These are phyloP conservation scores for Meandrina meandrites DNA, from an alignment of 92 coral and sea anemone genomes.

Conservation along the genomic window DNA sequence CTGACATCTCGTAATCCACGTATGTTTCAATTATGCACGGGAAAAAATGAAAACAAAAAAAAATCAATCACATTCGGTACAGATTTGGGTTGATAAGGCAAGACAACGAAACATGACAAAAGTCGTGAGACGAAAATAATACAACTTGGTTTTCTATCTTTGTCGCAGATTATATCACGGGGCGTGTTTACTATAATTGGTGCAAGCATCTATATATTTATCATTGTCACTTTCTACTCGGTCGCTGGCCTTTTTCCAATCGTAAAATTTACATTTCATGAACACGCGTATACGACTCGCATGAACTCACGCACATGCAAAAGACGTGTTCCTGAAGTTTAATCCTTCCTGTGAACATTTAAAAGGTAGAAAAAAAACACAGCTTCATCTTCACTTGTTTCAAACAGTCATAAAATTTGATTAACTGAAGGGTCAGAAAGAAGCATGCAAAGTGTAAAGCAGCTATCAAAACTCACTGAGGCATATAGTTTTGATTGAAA, in stretches of 20 bases:
- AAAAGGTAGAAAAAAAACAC: neutral
- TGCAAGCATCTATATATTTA: neutral
- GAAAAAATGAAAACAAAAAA: neutral
- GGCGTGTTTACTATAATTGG: neutral
- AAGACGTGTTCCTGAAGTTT: neutral
- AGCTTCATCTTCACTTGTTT: no score
- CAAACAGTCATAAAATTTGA: neutral
- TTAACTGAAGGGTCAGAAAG: neutral
- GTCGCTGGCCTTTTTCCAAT: conserved; percentile 12
- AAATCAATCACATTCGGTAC: neutral
- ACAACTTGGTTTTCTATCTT: neutral
- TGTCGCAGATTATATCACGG: neutral
- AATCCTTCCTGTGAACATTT: neutral
- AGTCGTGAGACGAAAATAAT: neutral
- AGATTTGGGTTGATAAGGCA: neutral
- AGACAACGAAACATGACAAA: neutral
- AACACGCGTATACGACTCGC: neutral
- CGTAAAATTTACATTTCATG: neutral
- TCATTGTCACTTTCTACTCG: neutral
- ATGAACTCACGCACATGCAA: neutral
- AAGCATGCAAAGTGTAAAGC: neutral
- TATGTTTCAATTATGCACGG: no score
- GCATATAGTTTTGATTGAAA: neutral
- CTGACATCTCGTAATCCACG: no score
- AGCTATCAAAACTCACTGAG: neutral